Base-by-base conservation (phyloP, 2,113 vertebrate genomes). In the Garra rufa region DNA sequence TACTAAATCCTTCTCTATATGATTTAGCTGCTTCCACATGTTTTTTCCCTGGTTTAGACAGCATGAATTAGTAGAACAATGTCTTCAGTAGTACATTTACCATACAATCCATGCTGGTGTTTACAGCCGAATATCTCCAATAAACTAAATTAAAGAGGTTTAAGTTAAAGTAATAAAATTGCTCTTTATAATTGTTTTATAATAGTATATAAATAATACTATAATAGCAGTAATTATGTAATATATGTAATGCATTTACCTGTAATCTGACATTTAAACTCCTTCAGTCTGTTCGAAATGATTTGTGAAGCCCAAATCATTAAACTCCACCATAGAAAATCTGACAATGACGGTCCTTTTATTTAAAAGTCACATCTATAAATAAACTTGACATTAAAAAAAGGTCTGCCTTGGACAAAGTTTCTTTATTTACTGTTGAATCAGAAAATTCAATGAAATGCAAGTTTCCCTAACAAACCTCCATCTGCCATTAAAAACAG, bases 321-420 rank as follows among this genome's bases (percentile, higher is more conserved):
- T 48, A 19, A 75, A 75, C 28, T 30, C 73, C 9, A 2, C 73
- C 44, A 50, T 9, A 48, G 7, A 75, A 74, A 73, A 46, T 7
- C 71, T 9, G 24, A 9, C 8, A 48, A 44, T 48, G n/a, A 50
- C 7, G 8, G 13, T 74, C 26, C 8, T 75, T 74, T 26, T 50
- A 75, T 26, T 26, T n/a, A 26, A 24, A 75, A 50, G 24, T 75
- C 73, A 50, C 26, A 50, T 50, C 73, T 75, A 75, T 75, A 30
- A 50, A 75, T 75, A 75, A 17, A 50, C 24, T 75, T 75, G n/a
- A 75, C 24, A 75, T 30, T 75, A 50, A 75, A 75, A 52, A 69
- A 74, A 46, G 44, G 8, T 46, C 24, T 4, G 48, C 46, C n/a
- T 73, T 30, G 46, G 46, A 10, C 24, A 50, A 75, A 28, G 24